Base-by-base conservation (phyloP, 2,797 vertebrate species). In the Poecile montanus region DNA sequence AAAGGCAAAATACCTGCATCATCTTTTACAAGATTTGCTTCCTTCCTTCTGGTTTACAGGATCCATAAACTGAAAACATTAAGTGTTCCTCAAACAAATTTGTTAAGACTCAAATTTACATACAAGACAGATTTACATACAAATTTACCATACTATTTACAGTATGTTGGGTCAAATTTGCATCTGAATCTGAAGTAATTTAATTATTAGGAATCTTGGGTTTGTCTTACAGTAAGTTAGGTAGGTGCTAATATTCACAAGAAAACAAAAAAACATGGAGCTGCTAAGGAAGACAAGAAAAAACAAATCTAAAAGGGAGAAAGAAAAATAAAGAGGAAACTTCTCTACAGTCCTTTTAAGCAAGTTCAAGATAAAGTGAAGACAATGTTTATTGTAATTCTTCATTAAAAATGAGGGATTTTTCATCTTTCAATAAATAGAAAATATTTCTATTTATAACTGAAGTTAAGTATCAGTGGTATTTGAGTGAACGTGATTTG, bases 391-490 rank as follows among this genome's bases (percentile, higher is more conserved):
- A 63, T n/a, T 65, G 7, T 26, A 75, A 83, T 44, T 74, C 9
- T 60, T 74, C 14, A 72, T 19, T 57, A 8, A 75, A 60, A 62
- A 13, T 1, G 1, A 0, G 21, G 19, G 0, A 16, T 27, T 81
- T 73, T 50, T 23, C 4, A 19, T 63, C 30, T 48, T 88, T 57
- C 48, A 76, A 22, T 18, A 18, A 77, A 42, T 70, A 58, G 11
- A 47, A 65, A 51, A 7, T 40, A 48, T 26, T 84, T 88, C 65
- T 73, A 30, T 50, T 54, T 53, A 60, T 51, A 80, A 65, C 15
- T 58, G 18, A 76, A 78, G 30, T 50, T 81, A 84, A 94, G 26
- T 58, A 83, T 32, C 21, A 76, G 11, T n/a, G 16, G 13, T 29
- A 3, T 29, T 77, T 70, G 51, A 88, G 81, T 73, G 27, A n/a